phyloP scores from a whole-genome alignment of 2,113 vertebrate genomes.

The Amazona guildingii region DNA sequence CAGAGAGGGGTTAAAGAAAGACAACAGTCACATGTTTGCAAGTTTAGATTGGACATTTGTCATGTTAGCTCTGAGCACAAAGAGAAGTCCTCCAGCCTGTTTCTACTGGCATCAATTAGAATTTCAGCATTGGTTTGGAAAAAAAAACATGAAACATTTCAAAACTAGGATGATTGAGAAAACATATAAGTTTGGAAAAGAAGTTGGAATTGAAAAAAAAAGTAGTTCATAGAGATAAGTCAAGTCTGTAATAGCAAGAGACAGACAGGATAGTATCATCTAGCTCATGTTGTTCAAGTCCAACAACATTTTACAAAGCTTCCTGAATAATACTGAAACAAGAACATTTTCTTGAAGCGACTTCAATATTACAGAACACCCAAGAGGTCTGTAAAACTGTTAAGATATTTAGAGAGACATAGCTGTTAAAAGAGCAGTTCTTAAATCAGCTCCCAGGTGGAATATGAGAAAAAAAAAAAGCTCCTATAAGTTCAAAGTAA shows the following conservation, averaged over 20 bases:
- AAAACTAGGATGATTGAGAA: not conserved
- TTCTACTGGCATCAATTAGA: not conserved
- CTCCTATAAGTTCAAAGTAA: conserved; percentile 37
- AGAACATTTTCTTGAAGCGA: not conserved
- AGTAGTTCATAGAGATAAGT: not conserved
- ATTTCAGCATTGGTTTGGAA: not conserved
- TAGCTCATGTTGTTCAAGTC: not conserved
- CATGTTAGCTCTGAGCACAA: not conserved
- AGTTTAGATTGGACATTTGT: not conserved
- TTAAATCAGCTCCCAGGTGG: conserved; percentile 59
- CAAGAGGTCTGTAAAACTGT: conserved; percentile 57
- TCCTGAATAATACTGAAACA: not conserved
- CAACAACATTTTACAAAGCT: not conserved
- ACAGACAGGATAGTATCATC: not conserved
- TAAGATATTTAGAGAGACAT: conserved; percentile 70
- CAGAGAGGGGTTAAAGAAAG: not conserved
- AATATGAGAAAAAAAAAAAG: conserved; percentile 26
- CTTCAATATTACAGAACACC: not conserved
- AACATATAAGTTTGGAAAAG: not conserved
- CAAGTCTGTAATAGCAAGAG: not conserved
- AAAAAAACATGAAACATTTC: not conserved
- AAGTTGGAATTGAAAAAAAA: not conserved
- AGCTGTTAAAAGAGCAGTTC: conserved; percentile 61
- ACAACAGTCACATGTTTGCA: not conserved
- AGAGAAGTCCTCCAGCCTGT: not conserved